Evolutionary conservation across 2,888 invertebrate species (phyloP).

Genomic region (Cancer borealis): DNA sequence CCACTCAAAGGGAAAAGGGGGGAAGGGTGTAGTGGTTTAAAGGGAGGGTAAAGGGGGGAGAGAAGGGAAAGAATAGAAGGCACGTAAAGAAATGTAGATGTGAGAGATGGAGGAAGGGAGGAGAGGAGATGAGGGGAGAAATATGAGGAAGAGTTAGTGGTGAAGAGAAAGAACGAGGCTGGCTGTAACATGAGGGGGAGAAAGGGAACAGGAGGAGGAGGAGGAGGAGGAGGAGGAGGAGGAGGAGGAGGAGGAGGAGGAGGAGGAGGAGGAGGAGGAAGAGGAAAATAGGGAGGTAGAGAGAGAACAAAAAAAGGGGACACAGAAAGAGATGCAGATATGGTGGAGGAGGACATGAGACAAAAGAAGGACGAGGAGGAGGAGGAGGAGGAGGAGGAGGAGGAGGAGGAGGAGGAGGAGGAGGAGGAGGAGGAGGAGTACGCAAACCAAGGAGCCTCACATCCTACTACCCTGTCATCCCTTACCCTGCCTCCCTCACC

Average conservation of each 20-base stretch:
- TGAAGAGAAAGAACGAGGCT: too few species aligned
- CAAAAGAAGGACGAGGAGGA: background rate
- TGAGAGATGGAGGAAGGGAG: background rate
- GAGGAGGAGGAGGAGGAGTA: too few species aligned
- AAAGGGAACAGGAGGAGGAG: background rate
- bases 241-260: too few species aligned
- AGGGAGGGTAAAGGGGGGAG: background rate
- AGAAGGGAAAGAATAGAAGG: background rate
- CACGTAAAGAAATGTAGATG: background rate
- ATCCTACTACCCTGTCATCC: background rate
- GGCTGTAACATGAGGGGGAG: background rate
- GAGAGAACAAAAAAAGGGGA: background rate
- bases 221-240: background rate
- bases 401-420: background rate
- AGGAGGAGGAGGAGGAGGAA: too few species aligned
- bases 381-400: too few species aligned
- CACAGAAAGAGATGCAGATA: background rate
- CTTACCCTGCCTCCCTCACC: background rate
- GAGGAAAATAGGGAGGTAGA: background rate
- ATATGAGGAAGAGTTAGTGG: too few species aligned
- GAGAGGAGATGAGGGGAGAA: background rate
- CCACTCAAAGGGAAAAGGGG: background rate
- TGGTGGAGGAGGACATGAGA: background rate
- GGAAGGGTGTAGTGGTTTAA: background rate
- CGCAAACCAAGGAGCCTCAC: background rate